Evolutionary conservation across 2,113 vertebrate species (phyloP).

Genomic region (Smithornis capensis): DNA sequence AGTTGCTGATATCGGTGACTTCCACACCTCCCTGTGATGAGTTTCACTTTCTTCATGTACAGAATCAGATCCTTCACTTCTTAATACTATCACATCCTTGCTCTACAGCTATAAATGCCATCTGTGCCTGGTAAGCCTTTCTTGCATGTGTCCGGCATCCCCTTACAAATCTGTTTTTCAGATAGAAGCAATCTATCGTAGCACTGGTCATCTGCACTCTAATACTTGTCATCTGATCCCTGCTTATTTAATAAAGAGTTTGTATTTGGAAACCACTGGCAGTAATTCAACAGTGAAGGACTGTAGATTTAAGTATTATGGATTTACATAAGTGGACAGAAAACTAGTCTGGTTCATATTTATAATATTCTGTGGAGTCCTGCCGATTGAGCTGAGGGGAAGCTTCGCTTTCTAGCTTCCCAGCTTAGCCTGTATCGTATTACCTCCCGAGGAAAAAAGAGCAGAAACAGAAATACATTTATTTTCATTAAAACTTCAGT

Average conservation of each 20-base stretch:
- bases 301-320: conserved; percentile 16
- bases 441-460: not conserved
- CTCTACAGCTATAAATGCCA: not conserved
- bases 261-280: not conserved
- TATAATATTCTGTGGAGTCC: not conserved
- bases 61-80: not conserved
- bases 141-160: not conserved
- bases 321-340: not conserved
- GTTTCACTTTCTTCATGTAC: not conserved
- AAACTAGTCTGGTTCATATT: not conserved
- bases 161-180: not conserved
- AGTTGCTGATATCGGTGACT: not conserved
- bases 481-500: not conserved
- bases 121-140: conserved; percentile 20
- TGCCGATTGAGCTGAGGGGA: not conserved
- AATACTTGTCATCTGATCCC: not conserved
- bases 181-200: not conserved
- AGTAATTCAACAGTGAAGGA: not conserved
- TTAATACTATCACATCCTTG: not conserved
- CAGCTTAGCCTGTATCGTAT: not conserved
- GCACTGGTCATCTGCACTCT: conserved; percentile 1
- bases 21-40: not conserved
- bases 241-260: conserved; percentile 38
- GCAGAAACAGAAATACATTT: not conserved
- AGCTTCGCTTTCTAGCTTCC: not conserved